These are phyloP conservation scores for Pachydiplax longipennis DNA, from an alignment of 2,888 invertebrate species.

Conservation along the genomic window DNA sequence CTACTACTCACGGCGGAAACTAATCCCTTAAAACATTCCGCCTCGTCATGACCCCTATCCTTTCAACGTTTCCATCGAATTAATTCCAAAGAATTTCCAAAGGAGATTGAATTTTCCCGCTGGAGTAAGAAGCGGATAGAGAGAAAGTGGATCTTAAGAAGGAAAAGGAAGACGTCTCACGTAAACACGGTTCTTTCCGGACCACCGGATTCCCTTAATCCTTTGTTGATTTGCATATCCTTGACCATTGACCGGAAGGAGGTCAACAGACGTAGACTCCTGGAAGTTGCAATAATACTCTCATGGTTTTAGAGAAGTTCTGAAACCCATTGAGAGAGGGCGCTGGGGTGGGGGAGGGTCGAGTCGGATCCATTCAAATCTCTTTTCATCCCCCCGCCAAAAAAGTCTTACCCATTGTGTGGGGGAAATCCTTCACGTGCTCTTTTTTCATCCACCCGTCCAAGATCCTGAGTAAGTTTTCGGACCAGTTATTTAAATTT, in stretches of 20 bases:
- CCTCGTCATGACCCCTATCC: too few relatives aligned
- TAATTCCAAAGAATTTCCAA: background rate
- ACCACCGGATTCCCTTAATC: background rate
- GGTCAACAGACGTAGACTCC: background rate
- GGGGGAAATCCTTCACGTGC: too few relatives aligned
- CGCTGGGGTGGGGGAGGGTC: background rate
- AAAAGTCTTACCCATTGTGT: too few relatives aligned
- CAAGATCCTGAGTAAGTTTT: too few relatives aligned
- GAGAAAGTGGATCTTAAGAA: background rate
- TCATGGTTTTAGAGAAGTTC: background rate
- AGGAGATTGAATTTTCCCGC: background rate
- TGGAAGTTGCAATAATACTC: background rate
- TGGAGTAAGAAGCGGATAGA: background rate
- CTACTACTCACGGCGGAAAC: too few relatives aligned
- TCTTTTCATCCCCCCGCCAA: background rate
- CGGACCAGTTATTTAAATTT: too few relatives aligned
- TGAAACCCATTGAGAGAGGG: background rate
- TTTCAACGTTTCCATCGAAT: too few relatives aligned
- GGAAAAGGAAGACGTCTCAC: background rate
- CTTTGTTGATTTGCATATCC: background rate
- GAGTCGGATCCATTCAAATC: background rate
- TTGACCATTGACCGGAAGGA: background rate
- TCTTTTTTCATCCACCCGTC: too few relatives aligned
- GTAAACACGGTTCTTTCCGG: background rate
- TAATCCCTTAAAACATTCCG: too few relatives aligned